Conservation (phyloP, 2,797 vertebrate species). For the Sebastes diaconus region DNA sequence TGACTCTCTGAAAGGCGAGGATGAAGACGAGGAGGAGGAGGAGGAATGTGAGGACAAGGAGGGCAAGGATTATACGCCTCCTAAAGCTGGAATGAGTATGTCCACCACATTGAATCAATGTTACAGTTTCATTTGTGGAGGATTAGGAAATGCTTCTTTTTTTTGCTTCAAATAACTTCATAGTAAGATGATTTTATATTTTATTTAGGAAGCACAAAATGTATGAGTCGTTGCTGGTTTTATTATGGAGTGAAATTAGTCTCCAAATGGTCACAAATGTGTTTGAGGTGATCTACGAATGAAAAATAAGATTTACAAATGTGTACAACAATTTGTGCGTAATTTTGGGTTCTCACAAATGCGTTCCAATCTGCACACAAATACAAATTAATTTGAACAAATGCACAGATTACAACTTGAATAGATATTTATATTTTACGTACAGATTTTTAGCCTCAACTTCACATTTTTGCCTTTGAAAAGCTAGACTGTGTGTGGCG, state of each 20-base stretch:
- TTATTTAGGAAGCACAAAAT: neutral
- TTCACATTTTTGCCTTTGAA: no score
- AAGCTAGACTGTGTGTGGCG: no score
- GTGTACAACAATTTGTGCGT: neutral
- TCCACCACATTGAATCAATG: constrained; percentile 40
- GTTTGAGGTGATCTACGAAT: neutral
- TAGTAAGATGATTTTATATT: neutral
- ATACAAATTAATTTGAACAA: neutral
- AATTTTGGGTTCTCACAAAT: neutral
- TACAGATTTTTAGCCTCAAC: no score
- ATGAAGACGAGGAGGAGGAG: constrained; percentile 84
- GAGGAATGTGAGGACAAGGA: constrained; percentile 63
- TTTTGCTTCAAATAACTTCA: constrained; percentile 3
- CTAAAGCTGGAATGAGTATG: constrained; percentile 78
- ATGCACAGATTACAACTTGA: no score
- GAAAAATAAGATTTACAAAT: neutral
- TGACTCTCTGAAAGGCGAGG: constrained; percentile 89
- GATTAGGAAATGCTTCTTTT: constrained; percentile 36
- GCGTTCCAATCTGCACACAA: neutral
- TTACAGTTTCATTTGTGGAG: constrained; percentile 46
- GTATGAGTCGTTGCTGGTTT: neutral
- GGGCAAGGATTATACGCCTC: constrained; percentile 65
- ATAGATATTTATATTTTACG: no score
- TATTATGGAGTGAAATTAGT: neutral
- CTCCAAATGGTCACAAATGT: neutral